Percentiles rank a stretch among this genome's conserved stretches.
Evolutionary conservation across 2,113 vertebrate species (phyloP).

Genomic region (Sorex araneus): DNA sequence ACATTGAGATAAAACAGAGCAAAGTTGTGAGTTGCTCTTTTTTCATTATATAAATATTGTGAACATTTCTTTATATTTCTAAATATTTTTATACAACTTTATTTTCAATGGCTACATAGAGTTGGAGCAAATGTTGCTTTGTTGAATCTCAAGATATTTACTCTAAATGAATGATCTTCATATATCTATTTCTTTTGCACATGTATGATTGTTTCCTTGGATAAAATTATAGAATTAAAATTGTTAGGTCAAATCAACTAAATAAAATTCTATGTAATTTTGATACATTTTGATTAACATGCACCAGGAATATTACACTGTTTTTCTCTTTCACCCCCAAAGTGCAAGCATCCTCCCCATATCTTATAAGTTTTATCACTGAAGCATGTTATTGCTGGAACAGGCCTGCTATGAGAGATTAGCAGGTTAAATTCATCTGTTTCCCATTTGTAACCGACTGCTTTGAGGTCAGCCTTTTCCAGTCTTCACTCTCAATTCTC

Average conservation of each 20-base stretch:
- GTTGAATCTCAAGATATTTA: neutral
- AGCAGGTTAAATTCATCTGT: neutral
- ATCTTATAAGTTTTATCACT: neutral
- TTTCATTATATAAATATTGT: neutral
- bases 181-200: neutral
- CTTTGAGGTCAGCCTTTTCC: neutral
- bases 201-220: neutral
- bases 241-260: neutral
- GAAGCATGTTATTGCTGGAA: conserved; percentile 11
- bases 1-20: neutral
- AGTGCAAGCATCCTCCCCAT: neutral
- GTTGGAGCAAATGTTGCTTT: neutral
- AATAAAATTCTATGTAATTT: neutral
- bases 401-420: neutral
- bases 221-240: neutral
- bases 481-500: neutral
- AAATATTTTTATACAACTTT: neutral
- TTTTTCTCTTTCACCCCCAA: neutral
- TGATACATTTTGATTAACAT: neutral
- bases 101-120: neutral
- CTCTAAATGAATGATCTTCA: neutral
- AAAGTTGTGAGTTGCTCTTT: neutral
- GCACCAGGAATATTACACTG: neutral
- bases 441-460: neutral
- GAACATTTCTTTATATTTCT: neutral